These are phyloP conservation scores for Hirudo medicinalis DNA, from an alignment of 1,140 invertebrate genomes.

Conservation along the genomic window DNA sequence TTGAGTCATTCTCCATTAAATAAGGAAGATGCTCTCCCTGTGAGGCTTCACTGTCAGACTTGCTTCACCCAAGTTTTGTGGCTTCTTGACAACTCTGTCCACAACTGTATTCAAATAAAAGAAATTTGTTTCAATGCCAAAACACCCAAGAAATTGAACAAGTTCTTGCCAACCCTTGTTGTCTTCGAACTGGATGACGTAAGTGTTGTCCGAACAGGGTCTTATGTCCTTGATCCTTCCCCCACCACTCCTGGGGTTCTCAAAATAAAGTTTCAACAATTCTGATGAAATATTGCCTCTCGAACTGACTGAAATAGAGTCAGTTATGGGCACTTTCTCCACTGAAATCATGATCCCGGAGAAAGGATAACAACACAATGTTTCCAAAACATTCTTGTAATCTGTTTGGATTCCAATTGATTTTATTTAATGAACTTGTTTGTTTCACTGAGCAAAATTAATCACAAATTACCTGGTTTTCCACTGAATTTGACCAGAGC, in stretches of 20 bases:
- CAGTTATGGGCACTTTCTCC: not conserved
- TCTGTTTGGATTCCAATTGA: constrained; percentile 7
- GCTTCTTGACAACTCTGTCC: no score
- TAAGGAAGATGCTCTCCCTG: no score
- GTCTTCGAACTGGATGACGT: not conserved
- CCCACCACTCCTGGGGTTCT: not conserved
- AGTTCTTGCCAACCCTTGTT: not conserved
- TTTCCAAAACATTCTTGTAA: not conserved
- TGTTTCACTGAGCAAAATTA: not conserved
- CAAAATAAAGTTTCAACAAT: not conserved
- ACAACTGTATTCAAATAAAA: not conserved
- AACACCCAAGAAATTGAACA: not conserved
- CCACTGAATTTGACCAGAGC: no score
- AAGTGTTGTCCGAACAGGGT: not conserved
- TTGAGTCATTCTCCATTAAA: no score
- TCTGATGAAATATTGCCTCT: not conserved
- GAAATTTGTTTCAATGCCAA: not conserved
- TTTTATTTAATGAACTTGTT: not conserved
- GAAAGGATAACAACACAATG: not conserved
- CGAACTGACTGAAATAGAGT: not conserved
- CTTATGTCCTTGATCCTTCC: not conserved
- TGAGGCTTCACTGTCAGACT: no score
- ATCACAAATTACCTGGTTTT: not conserved
- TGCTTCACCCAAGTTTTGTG: no score
- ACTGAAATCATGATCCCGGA: not conserved